Evolutionary conservation across 2,888 invertebrate species (phyloP).

Genomic region (Callyntrura sp.): DNA sequence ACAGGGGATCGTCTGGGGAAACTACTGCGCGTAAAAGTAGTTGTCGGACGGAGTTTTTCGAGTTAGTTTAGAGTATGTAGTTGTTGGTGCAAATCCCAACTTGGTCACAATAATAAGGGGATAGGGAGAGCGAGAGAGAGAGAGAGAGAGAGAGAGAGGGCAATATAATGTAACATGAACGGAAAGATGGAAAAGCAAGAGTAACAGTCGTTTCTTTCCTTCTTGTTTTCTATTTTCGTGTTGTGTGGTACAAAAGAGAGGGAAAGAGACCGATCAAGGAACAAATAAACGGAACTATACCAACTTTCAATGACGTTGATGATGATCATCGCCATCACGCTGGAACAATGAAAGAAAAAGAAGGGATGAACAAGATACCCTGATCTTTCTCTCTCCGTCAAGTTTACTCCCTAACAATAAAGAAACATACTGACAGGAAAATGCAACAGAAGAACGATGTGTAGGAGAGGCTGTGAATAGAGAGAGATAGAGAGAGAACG

Average conservation of each 20-base stretch:
- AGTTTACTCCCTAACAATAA: slow-evolving; percentile 40
- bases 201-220: slow-evolving; percentile 68
- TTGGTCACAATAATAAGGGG: slow-evolving; percentile 64
- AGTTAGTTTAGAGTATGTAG: slow-evolving; percentile 50
- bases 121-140: slow-evolving; percentile 40
- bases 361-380: slow-evolving; percentile 69
- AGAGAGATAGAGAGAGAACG: too few species aligned
- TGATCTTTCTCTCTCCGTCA: slow-evolving; percentile 56
- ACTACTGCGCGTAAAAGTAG: slow-evolving; percentile 44
- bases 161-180: slow-evolving; percentile 64
- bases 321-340: slow-evolving; percentile 55
- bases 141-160: slow-evolving; percentile 31
- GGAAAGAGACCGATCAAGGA: slow-evolving; percentile 66
- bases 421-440: slow-evolving; percentile 41
- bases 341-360: slow-evolving; percentile 33
- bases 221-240: slow-evolving; percentile 68
- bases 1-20: background rate
- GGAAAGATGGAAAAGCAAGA: slow-evolving; percentile 44
- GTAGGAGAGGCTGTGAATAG: background rate
- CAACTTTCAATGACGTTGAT: slow-evolving; percentile 62
- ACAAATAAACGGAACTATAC: slow-evolving; percentile 74
- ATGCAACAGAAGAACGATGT: slow-evolving; percentile 44
- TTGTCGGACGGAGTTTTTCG: slow-evolving; percentile 44
- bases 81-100: slow-evolving; percentile 57
- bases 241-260: slow-evolving; percentile 52